phyloP scores from a whole-genome alignment of 2,888 invertebrate species.

The Helleia helle region DNA sequence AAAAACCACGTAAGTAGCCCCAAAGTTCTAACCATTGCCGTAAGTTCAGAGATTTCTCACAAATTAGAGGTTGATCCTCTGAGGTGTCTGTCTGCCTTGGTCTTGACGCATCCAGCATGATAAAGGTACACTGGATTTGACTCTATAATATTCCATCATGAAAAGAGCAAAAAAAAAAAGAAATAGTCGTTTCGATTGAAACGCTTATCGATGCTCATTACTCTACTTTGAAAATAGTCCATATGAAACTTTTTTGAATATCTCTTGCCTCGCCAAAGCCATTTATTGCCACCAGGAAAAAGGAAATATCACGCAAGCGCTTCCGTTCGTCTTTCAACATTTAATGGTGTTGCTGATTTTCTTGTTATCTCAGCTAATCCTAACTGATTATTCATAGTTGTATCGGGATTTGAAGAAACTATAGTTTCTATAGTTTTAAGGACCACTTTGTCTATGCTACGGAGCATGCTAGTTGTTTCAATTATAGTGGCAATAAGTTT shows the following conservation, averaged over 20 bases:
- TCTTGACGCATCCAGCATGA: not conserved
- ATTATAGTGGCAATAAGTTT: no score
- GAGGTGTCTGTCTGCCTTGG: not conserved
- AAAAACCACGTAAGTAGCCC: slow-evolving; percentile 33
- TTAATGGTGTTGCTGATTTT: not conserved
- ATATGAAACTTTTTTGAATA: not conserved
- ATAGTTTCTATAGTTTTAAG: slow-evolving; percentile 13
- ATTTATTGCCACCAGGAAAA: slow-evolving; percentile 10
- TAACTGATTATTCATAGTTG: no score
- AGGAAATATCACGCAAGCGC: slow-evolving; percentile 10
- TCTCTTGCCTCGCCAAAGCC: not conserved
- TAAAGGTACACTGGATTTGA: not conserved
- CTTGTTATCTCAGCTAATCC: not conserved
- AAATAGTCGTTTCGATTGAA: not conserved
- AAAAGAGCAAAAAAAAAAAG: not conserved
- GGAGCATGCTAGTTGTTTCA: no score
- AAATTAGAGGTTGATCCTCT: not conserved
- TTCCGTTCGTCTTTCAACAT: not conserved
- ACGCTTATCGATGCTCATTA: not conserved
- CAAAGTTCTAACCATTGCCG: slow-evolving; percentile 30
- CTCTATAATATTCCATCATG: not conserved
- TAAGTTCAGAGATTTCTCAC: slow-evolving; percentile 23
- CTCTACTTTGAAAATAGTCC: not conserved
- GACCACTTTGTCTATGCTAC: no score
- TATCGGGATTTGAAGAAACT: no score